These are phyloP conservation scores for Drosophila cardini DNA, from an alignment of 1,140 invertebrate species.

Conservation along the genomic window DNA sequence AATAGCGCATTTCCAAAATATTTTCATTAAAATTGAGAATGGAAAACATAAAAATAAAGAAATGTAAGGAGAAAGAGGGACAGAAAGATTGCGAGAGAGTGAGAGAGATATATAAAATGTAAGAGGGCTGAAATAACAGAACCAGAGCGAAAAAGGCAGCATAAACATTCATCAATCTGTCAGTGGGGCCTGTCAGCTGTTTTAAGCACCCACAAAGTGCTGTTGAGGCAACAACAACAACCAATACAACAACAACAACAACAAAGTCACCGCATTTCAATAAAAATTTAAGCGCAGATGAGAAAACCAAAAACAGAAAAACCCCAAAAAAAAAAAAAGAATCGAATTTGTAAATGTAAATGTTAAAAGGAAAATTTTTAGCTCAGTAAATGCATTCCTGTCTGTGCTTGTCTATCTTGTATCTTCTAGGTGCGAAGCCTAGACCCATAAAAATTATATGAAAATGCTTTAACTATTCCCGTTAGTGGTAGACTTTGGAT, in stretches of 20 bases:
- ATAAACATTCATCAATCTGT: conserved; percentile 82
- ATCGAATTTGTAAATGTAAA: conserved; percentile 58
- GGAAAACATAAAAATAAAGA: conserved; percentile 44
- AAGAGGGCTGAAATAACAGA: conserved; percentile 50
- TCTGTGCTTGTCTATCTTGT: conserved; percentile 7
- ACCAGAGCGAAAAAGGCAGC: conserved; percentile 40
- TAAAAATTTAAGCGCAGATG: conserved; percentile 66
- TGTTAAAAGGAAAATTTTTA: conserved; percentile 44
- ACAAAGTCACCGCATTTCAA: conserved; percentile 50
- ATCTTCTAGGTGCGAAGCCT: conserved; percentile 8
- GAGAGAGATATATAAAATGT: conserved; percentile 5
- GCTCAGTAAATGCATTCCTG: conserved; percentile 51
- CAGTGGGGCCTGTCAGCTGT: conserved; percentile 81
- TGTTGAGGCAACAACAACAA: conserved; percentile 55
- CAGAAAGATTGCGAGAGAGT: too few relatives aligned
- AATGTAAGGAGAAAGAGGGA: conserved; percentile 8
- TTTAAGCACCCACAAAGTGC: conserved; percentile 81
- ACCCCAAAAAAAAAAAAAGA: conserved; percentile 30
- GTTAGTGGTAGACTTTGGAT: too few relatives aligned
- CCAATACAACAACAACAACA: conserved; percentile 32
- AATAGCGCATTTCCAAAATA: conserved; percentile 77
- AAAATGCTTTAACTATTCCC: conserved; percentile 1
- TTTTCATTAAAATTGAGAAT: conserved; percentile 79
- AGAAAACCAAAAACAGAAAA: conserved; percentile 20
- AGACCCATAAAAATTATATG: conserved; percentile 20